These are phyloP conservation scores for Brachionichthys hirsutus DNA, from an alignment of 2,113 vertebrate species.

Conservation along the genomic window DNA sequence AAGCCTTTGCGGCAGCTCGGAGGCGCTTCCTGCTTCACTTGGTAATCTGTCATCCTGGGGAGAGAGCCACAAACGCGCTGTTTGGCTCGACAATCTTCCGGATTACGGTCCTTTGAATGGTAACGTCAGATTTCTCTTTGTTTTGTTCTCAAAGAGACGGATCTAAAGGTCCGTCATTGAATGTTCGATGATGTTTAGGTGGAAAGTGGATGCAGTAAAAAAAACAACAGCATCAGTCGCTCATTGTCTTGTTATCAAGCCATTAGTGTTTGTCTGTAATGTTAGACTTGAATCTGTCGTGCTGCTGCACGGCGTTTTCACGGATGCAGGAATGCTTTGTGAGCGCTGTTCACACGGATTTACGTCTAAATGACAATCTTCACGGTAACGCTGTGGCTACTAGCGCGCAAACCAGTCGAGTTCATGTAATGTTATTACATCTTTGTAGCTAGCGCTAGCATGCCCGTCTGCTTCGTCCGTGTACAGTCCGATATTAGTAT, in stretches of 20 bases:
- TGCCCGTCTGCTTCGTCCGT: constrained; percentile 10
- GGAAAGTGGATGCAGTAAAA: constrained; percentile 22
- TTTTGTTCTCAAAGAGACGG: background rate
- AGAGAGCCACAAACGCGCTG: constrained; percentile 16
- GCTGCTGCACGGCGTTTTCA: background rate
- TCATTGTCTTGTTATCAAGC: constrained; percentile 39
- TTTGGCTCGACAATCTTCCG: constrained; percentile 23
- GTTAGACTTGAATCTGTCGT: background rate
- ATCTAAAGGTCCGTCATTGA: background rate
- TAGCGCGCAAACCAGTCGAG: constrained; percentile 4
- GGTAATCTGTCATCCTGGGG: constrained; percentile 51
- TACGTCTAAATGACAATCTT: background rate
- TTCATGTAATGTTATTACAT: background rate
- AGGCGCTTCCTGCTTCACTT: constrained; percentile 28
- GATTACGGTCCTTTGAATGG: constrained; percentile 38
- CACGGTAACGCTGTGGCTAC: background rate
- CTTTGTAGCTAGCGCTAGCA: constrained; percentile 55
- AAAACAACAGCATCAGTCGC: constrained; percentile 43
- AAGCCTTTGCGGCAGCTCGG: constrained; percentile 57
- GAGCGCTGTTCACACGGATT: background rate
- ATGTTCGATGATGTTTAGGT: constrained; percentile 3
- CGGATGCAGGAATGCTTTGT: background rate
- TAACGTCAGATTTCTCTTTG: constrained; percentile 33
- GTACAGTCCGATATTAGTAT: background rate
- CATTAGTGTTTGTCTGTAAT: constrained; percentile 12